These are phyloP conservation scores for Caenorhabditis imperialis DNA, from an alignment of 2,888 invertebrate genomes.

Conservation along the genomic window DNA sequence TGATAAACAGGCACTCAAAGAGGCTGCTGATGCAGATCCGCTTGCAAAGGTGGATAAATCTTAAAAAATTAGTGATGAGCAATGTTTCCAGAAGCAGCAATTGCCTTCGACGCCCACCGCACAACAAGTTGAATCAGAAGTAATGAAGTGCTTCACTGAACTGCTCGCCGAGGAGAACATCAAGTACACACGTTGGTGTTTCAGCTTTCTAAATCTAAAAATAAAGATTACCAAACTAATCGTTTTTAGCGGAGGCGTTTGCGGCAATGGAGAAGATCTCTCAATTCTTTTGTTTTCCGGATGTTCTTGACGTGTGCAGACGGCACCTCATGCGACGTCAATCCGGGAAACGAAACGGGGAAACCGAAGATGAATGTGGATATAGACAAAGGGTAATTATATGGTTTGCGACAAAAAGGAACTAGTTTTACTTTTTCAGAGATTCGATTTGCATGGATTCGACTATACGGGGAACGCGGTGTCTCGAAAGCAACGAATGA, in stretches of 20 bases:
- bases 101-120: too few species aligned
- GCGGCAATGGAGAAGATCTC: conserved; percentile 22
- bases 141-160: conserved; percentile 17
- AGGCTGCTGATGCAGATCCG: not conserved
- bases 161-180: conserved; percentile 15
- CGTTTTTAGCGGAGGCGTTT: conserved; percentile 5
- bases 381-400: not conserved
- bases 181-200: conserved; percentile 9
- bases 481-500: conserved; percentile 3
- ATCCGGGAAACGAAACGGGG: not conserved
- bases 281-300: conserved; percentile 1
- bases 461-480: conserved; percentile 2
- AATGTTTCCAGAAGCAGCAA: too few species aligned
- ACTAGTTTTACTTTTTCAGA: conserved; percentile 22
- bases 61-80: too few species aligned
- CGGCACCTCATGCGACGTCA: conserved; percentile 14
- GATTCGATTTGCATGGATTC: conserved; percentile 21
- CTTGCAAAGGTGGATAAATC: not conserved
- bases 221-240: too few species aligned
- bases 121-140: conserved; percentile 26
- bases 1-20: conserved; percentile 1
- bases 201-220: too few species aligned
- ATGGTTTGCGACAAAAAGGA: too few species aligned
- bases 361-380: not conserved
- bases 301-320: conserved; percentile 10